phyloP scores from a whole-genome alignment of 2,797 vertebrate species.

The Acropternis orthonyx region DNA sequence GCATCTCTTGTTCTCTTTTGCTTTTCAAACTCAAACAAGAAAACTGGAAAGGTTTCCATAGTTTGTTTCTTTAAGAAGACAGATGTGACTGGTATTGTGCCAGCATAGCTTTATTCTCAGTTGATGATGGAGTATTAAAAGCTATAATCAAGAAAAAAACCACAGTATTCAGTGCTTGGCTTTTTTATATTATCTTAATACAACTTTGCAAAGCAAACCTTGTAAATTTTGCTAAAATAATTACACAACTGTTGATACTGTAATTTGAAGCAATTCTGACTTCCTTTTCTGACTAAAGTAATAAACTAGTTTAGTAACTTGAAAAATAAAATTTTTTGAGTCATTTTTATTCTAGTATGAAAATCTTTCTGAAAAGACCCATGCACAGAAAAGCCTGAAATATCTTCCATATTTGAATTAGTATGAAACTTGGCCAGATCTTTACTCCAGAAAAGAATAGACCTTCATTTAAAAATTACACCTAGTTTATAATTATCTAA shows the following conservation, averaged over 20 bases:
- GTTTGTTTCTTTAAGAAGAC: slow-evolving; percentile 10
- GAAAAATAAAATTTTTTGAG: background rate
- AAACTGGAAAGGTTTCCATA: slow-evolving; percentile 1
- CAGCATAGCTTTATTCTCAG: background rate
- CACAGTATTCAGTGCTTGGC: background rate
- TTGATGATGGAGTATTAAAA: background rate
- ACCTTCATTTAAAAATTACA: background rate
- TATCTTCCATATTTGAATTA: background rate
- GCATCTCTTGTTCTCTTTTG: slow-evolving; percentile 10
- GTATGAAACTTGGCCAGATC: background rate
- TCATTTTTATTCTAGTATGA: background rate
- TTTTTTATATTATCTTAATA: background rate
- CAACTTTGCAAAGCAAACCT: background rate
- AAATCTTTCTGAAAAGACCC: background rate
- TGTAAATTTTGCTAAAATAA: background rate
- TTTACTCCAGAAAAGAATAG: background rate
- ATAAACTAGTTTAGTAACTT: background rate
- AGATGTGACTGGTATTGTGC: background rate
- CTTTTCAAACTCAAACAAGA: background rate
- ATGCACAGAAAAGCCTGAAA: fast-evolving
- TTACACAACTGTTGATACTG: background rate
- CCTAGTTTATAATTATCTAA: background rate
- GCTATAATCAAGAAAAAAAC: background rate
- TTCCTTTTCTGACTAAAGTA: background rate
- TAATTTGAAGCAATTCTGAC: background rate